Evolutionary conservation across 2,888 invertebrate species (phyloP), one percentile per base, ranked within the genome.

Genomic region (Leptinotarsa juncta): DNA sequence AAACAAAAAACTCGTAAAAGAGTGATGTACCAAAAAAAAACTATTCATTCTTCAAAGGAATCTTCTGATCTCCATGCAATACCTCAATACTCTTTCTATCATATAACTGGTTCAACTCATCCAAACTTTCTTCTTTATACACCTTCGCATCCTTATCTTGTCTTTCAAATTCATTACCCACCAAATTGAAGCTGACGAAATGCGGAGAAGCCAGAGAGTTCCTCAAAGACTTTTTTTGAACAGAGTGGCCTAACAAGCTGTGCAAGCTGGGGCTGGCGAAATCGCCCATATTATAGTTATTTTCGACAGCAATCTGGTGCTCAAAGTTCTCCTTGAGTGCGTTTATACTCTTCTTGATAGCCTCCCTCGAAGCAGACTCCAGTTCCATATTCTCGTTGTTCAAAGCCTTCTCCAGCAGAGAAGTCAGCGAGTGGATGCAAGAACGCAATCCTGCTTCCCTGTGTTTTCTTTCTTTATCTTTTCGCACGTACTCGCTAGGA

Each of bases 401-500:
- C 42, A 82, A 20, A 4, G 81, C 79, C 65, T 78, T 84, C 75
- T 84, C 84, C 66, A 85, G 82, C 7, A 86, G 77, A 1, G 85
- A 84, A 12, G 86, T 84, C 55, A 87, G 77, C 1, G 86, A 86
- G 55, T 84, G 81, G 49, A 85, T 82, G 75, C 84, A 84, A 14
- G 83, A 81, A 70, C 80, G 80, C 18, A 86, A 67, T 42, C 84
- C 83, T 65, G 80, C 82, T 75, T 86, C 84, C 23, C 83, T 80
- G 70, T 78, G 70, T 77, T 83, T 83, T 42, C 83, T 76, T 71
- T 85, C 85, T 74, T 84, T 86, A 71, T 86, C 86, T 48, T 84
- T 80, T 70, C 84, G 81, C 2, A 86, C 84, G 78, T 83, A 87
- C 77, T 86, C 85, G 32, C 83, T 83, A 2, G 86, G 86, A 4